A percentile compares a stretch with the other conserved stretches of the same genome.
Conservation (phyloP, 2,888 invertebrate species). For the Monopis laevigella region DNA sequence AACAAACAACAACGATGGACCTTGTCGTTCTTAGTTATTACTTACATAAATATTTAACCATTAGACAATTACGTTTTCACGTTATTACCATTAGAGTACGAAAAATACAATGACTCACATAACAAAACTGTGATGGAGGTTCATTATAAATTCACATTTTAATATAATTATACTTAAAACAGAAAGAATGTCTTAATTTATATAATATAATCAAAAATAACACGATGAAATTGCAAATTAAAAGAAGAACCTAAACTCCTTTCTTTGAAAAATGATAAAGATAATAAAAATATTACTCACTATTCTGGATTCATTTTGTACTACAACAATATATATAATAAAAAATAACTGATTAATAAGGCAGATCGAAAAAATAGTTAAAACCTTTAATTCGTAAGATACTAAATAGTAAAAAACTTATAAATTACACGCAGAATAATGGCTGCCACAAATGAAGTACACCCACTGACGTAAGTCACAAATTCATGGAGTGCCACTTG, state of each 20-base stretch:
- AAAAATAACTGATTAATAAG: slow-evolving; percentile 4
- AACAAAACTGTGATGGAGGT: too few species aligned
- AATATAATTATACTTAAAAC: too few species aligned
- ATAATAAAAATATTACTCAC: slow-evolving; percentile 69
- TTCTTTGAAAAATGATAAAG: too few species aligned
- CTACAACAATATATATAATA: slow-evolving; percentile 20
- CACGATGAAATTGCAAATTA: slow-evolving; percentile 52
- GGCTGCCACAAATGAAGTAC: slow-evolving; percentile 62
- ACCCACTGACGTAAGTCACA: slow-evolving; percentile 63
- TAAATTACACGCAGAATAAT: slow-evolving; percentile 62
- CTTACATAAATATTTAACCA: too few species aligned
- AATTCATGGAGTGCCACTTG: slow-evolving; percentile 63
- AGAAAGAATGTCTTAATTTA: slow-evolving; percentile 10
- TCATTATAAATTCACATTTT: too few species aligned
- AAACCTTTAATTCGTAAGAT: slow-evolving; percentile 50
- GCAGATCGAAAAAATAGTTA: slow-evolving; percentile 20
- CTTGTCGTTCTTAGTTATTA: too few species aligned
- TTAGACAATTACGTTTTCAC: too few species aligned
- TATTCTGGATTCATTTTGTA: slow-evolving; percentile 84
- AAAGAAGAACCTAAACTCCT: slow-evolving; percentile 41
- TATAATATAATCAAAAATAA: slow-evolving; percentile 16
- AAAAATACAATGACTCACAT: too few species aligned
- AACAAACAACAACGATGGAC: too few species aligned
- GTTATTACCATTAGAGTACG: too few species aligned
- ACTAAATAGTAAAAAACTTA: slow-evolving; percentile 53